Percentiles rank a stretch among this genome's conserved stretches.
phyloP scores from a whole-genome alignment of 2,888 invertebrate species.

The Rhingia rostrata region DNA sequence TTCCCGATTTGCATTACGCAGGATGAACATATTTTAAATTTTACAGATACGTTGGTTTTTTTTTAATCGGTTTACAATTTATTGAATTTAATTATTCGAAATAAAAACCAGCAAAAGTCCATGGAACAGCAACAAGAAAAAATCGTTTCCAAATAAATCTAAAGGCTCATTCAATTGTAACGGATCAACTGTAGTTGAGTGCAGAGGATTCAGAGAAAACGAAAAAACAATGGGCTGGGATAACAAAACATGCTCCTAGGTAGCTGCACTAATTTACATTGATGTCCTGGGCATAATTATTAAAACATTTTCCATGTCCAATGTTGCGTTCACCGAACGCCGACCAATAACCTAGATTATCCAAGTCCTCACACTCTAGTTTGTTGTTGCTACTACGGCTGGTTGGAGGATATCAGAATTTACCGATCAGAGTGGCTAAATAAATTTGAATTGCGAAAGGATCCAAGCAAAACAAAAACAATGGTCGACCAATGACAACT shows the following conservation, averaged over 20 bases:
- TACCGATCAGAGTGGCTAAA: constrained; percentile 72
- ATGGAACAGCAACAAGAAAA: not conserved
- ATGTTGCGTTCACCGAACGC: constrained; percentile 17
- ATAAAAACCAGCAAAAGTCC: constrained; percentile 4
- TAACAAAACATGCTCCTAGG: constrained; percentile 25
- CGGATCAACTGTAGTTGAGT: constrained; percentile 24
- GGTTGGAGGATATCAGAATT: constrained; percentile 64
- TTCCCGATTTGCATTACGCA: too few relatives aligned
- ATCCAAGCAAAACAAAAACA: constrained; percentile 55
- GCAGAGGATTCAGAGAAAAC: not conserved
- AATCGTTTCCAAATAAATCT: constrained; percentile 31
- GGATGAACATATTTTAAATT: too few relatives aligned
- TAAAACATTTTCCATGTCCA: constrained; percentile 62
- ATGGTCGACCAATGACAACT: constrained; percentile 12
- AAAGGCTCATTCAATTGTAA: constrained; percentile 50
- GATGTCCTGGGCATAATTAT: constrained; percentile 71
- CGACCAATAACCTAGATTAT: not conserved
- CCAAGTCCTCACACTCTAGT: constrained; percentile 19
- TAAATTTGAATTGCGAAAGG: constrained; percentile 71
- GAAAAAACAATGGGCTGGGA: not conserved
- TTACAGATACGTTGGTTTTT: too few relatives aligned
- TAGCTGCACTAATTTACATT: constrained; percentile 62
- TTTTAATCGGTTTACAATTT: constrained; percentile 47
- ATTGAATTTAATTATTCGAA: constrained; percentile 59
- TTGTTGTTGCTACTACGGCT: constrained; percentile 21